Base-by-base conservation (phyloP, 2,797 vertebrate species). In the Amazona ochrocephala region DNA sequence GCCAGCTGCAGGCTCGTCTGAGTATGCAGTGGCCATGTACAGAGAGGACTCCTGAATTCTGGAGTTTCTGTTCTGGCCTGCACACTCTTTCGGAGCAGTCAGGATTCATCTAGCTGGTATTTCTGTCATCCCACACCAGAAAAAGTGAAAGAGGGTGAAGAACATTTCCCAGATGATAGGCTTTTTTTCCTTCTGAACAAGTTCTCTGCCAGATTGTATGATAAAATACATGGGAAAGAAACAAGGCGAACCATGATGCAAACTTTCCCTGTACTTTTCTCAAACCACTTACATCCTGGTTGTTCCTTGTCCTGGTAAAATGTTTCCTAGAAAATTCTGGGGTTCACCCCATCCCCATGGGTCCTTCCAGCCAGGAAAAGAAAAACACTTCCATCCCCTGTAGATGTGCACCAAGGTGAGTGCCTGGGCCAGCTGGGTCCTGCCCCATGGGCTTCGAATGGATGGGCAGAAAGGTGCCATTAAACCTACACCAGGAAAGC, bases 301-400 rank as follows among this genome's bases (percentile, higher is more conserved):
- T 76, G 13, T 42, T 17, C 54, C 29, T 84, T 54, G 17, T 70
- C 30, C 60, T 78, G 34, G 66, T 26, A 82, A 87, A 62, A 54
- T 0, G 7, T 9, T 18, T 83, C 13, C 27, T 71, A 56, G 20
- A 23, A 76, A 82, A 74, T 10, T 3, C 19, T 60, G n/a, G 23
- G 54, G 13, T 67, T 79, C 48, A 53, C 13, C 23, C 9, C 2
- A 0, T 30, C 11, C 7, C 16, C 1, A 3, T 2, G 0, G 11
- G 5, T 71, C 53, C 34, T 91, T 73, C 24, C 47, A 82, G 34
- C 10, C 27, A 64, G 44, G 26, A 76, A 77, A 20, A 60, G 30
- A 76, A 60, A 90, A 50, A 8, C 8, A 19, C 19, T 17, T 84
- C 34, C 21, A 76, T 39, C 14, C 30, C 23, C 34, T 50, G 17